Base-by-base conservation (phyloP, 2,113 vertebrate genomes). In the Girardinichthys multiradiatus region DNA sequence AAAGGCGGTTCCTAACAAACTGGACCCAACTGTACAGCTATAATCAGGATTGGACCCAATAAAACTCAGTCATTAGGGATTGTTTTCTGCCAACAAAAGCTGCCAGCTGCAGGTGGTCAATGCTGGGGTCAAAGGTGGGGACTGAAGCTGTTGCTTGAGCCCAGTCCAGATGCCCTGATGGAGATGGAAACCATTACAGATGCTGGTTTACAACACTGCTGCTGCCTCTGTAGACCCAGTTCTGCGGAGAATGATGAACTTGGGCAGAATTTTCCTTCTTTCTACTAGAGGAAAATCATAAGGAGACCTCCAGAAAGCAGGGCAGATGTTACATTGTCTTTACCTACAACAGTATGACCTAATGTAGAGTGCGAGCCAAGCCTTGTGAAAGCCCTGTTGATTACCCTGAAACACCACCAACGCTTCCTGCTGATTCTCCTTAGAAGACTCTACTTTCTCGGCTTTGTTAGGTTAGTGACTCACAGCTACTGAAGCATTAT, bases 121-220 rank as follows among this genome's bases (percentile, higher is more conserved):
- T 86, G 72, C 29, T 17, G 76, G 65, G 76, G 78, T 65, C 42
- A 45, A 42, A 24, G 73, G 60, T n/a, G 42, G 65, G 70, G 14
- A 45, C 4, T 19, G 42, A 45, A 11, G 48, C 76, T 48, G 79
- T 81, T 62, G 57, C 59, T 63, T 35, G 57, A 74, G 81, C 77
- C 65, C 72, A 67, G 75, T 71, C 77, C 86, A 42, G 45, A 80
- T 75, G 72, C 24, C 82, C 80, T 76, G 74, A 91, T 82, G 83
- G 85, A 84, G 86, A 89, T 90, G 92, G 91, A 93, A 92, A 92
- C 82, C 80, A 86, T 91, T 89, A 91, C 91, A 83, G 77, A 87
- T 72, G 51, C 64, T 77, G 79, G 68, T 91, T 93, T 92, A 92
- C 84, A 90, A 71, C 45, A 1, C 64, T 69, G 82, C 77, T 83